Percentiles rank a stretch among this genome's conserved stretches.
These are phyloP conservation scores for Corythaeola cristata DNA, from an alignment of 2,113 vertebrate species.

Conservation along the genomic window DNA sequence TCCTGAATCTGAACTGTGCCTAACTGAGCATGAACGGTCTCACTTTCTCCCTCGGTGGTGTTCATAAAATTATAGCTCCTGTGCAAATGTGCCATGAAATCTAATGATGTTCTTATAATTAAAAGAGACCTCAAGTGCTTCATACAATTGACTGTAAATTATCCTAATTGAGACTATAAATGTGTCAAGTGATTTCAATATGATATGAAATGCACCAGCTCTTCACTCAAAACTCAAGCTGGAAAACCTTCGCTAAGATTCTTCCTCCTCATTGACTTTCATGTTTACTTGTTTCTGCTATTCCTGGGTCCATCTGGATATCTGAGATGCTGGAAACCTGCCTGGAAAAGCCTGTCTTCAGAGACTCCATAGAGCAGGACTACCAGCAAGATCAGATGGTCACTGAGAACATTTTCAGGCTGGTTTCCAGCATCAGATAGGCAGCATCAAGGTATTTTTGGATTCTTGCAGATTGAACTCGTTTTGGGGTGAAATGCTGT, in stretches of 20 bases:
- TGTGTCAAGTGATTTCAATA: slow-evolving; percentile 19
- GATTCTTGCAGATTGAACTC: not conserved
- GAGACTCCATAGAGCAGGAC: not conserved
- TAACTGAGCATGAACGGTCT: slow-evolving; percentile 45
- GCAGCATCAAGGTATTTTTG: not conserved
- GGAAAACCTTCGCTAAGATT: slow-evolving; percentile 11
- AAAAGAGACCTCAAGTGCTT: slow-evolving; percentile 57
- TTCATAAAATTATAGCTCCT: slow-evolving; percentile 37
- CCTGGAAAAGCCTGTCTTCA: slow-evolving; percentile 9
- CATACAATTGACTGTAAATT: slow-evolving; percentile 49
- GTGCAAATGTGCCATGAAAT: slow-evolving; percentile 60
- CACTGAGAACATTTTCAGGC: not conserved
- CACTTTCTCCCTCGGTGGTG: not conserved
- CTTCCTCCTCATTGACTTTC: not conserved
- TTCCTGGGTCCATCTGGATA: slow-evolving; percentile 28
- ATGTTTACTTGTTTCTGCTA: slow-evolving; percentile 1
- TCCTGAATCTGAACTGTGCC: slow-evolving; percentile 16
- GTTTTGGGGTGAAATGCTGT: not conserved
- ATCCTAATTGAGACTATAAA: slow-evolving; percentile 37
- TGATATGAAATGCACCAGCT: not conserved
- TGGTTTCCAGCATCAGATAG: not conserved
- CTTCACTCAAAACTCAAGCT: not conserved
- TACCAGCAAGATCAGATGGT: slow-evolving; percentile 9
- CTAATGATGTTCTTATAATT: slow-evolving; percentile 63
- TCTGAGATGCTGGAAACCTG: not conserved